These are phyloP conservation scores for Notothenia rossii DNA, from an alignment of 2,113 vertebrate genomes.

Conservation along the genomic window DNA sequence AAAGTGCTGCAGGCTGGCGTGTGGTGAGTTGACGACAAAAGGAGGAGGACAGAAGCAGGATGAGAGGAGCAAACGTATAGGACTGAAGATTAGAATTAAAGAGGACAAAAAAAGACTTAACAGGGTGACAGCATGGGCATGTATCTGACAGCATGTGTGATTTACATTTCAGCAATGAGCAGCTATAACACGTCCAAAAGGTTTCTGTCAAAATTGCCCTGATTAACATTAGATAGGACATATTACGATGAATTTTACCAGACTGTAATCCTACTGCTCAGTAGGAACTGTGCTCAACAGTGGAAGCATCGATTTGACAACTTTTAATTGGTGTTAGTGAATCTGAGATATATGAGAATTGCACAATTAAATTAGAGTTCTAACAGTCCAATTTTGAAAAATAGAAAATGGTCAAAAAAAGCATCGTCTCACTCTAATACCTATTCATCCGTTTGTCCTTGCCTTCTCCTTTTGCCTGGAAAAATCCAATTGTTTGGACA, in stretches of 20 bases:
- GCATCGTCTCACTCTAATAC: slow-evolving; percentile 27
- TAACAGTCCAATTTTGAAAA: slow-evolving; percentile 9
- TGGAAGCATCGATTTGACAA: slow-evolving; percentile 63
- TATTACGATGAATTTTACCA: slow-evolving; percentile 55
- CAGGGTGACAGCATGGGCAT: slow-evolving; percentile 19
- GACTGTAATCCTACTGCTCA: slow-evolving; percentile 23
- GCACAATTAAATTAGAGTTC: slow-evolving; percentile 56
- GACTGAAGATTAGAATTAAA: slow-evolving; percentile 41
- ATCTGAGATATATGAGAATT: slow-evolving; percentile 60
- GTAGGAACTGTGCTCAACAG: slow-evolving; percentile 35
- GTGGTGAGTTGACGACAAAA: slow-evolving; percentile 63
- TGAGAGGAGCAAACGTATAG: slow-evolving; percentile 27
- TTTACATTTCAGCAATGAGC: slow-evolving; percentile 49
- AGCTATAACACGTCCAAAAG: slow-evolving; percentile 37
- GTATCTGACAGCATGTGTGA: slow-evolving; percentile 36
- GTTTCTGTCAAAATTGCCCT: slow-evolving; percentile 50
- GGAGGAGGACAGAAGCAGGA: slow-evolving; percentile 44
- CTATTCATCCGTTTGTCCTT: slow-evolving; percentile 55
- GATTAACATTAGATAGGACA: slow-evolving; percentile 51
- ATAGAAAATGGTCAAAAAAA: slow-evolving; percentile 9
- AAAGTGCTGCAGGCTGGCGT: slow-evolving; percentile 61
- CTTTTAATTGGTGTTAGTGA: slow-evolving; percentile 77
- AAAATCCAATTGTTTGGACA: slow-evolving; percentile 61
- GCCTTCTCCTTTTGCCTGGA: slow-evolving; percentile 42
- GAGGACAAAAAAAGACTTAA: slow-evolving; percentile 13